These are phyloP conservation scores for Electrona antarctica DNA, from an alignment of 2,113 vertebrate genomes.

Conservation along the genomic window DNA sequence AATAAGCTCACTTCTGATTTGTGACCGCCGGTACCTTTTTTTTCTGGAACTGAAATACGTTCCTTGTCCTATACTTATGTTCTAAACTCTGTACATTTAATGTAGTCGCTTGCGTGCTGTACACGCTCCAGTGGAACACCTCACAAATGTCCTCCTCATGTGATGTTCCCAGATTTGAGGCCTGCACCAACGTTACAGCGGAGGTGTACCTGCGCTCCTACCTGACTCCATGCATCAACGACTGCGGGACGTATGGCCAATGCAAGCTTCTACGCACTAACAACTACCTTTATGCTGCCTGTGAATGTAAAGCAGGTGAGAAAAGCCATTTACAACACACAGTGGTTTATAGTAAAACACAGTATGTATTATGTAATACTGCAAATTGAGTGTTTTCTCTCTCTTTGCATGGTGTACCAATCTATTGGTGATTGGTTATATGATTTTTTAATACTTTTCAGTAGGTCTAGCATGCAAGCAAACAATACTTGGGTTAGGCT, in stretches of 20 bases:
- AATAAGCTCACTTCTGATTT: not conserved
- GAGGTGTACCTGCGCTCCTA: conserved; percentile 94
- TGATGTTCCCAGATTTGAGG: conserved; percentile 80
- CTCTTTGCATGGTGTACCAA: conserved; percentile 1
- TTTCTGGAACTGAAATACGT: not conserved
- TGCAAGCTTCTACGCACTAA: conserved; percentile 98
- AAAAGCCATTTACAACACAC: not conserved
- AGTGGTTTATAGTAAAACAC: not conserved
- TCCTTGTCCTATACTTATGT: too few relatives aligned
- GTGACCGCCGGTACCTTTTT: not conserved
- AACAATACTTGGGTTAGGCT: too few relatives aligned
- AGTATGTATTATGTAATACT: not conserved
- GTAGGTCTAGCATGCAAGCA: too few relatives aligned
- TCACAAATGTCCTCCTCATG: not conserved
- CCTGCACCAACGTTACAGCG: conserved; percentile 86
- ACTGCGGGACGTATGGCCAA: conserved; percentile 95
- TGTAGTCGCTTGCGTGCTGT: too few relatives aligned
- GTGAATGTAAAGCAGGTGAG: conserved; percentile 98
- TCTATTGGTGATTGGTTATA: too few relatives aligned
- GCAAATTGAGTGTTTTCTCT: not conserved
- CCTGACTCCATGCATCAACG: conserved; percentile 95
- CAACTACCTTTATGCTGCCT: conserved; percentile 96
- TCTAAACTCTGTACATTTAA: too few relatives aligned
- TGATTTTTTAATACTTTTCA: too few relatives aligned
- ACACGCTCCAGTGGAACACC: not conserved